Conservation (phyloP, 2,113 vertebrate genomes). For the Semicossyphus pulcher region DNA sequence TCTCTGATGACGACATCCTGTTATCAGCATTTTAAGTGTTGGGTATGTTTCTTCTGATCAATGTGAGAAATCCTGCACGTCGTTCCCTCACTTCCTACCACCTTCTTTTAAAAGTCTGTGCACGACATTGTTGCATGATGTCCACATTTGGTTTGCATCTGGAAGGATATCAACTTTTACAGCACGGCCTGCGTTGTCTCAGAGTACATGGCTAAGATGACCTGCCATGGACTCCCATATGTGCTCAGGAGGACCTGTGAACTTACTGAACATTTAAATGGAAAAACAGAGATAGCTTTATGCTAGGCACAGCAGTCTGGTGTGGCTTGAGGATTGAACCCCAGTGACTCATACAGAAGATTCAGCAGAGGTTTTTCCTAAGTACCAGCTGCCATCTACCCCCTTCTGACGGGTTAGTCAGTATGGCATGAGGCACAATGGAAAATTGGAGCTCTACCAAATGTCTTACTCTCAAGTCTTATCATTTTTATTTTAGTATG, state of each 20-base stretch:
- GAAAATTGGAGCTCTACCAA: too few relatives aligned
- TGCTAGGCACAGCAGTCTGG: conserved; percentile 22
- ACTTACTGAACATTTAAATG: conserved; percentile 43
- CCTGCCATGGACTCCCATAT: conserved; percentile 31
- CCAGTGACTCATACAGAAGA: conserved; percentile 18
- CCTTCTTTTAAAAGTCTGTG: conserved; percentile 24
- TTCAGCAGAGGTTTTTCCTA: neutral
- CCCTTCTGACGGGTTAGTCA: neutral
- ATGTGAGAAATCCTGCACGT: conserved; percentile 14
- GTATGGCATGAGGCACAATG: neutral
- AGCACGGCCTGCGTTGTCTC: conserved; percentile 47
- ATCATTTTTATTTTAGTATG: too few relatives aligned
- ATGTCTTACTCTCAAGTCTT: too few relatives aligned
- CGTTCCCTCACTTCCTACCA: conserved; percentile 3
- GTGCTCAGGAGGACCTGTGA: conserved; percentile 48
- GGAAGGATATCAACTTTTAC: conserved; percentile 70
- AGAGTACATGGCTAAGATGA: conserved; percentile 37
- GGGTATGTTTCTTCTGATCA: conserved; percentile 18
- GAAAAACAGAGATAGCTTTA: conserved; percentile 45
- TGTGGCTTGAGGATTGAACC: neutral
- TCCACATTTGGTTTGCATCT: conserved; percentile 72
- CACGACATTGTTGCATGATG: conserved; percentile 49
- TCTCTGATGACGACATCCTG: conserved; percentile 1
- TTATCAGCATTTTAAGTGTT: conserved; percentile 10
- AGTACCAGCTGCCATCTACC: neutral